Percentiles rank a stretch among this genome's conserved stretches.
These are phyloP conservation scores for Strigops habroptila DNA, from an alignment of 2,113 vertebrate genomes.

Conservation along the genomic window DNA sequence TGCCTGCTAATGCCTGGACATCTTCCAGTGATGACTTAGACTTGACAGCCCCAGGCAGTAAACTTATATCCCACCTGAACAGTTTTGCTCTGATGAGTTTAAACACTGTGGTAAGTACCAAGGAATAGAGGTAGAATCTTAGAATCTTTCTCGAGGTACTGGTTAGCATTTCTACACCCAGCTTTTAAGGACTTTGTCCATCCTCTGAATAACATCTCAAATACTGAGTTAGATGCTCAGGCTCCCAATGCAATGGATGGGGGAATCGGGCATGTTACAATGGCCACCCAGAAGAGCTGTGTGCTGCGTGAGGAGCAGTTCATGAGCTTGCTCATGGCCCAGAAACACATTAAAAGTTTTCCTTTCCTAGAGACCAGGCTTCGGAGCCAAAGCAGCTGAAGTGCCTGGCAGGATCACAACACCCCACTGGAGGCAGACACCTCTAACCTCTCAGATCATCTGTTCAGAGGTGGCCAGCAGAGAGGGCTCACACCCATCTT, in stretches of 20 bases:
- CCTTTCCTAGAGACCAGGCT: not conserved
- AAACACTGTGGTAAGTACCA: not conserved
- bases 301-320: not conserved
- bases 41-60: not conserved
- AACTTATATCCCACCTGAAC: not conserved
- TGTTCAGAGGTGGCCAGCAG: not conserved
- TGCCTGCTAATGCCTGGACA: not conserved
- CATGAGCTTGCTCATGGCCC: not conserved
- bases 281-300: not conserved
- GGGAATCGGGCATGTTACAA: not conserved
- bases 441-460: accelerated
- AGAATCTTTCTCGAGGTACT: not conserved
- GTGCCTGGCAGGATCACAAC: not conserved
- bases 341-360: not conserved
- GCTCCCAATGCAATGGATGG: not conserved
- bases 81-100: not conserved
- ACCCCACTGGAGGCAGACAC: not conserved
- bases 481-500: slow-evolving; percentile 14
- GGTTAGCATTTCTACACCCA: not conserved
- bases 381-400: not conserved
- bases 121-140: not conserved
- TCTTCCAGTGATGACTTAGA: not conserved
- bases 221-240: not conserved
- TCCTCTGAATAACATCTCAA: not conserved
- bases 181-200: not conserved